A percentile compares a stretch with the other conserved stretches of the same genome.
These are phyloP conservation scores for Atrina japonica DNA, from an alignment of 2,888 invertebrate species.

Conservation along the genomic window DNA sequence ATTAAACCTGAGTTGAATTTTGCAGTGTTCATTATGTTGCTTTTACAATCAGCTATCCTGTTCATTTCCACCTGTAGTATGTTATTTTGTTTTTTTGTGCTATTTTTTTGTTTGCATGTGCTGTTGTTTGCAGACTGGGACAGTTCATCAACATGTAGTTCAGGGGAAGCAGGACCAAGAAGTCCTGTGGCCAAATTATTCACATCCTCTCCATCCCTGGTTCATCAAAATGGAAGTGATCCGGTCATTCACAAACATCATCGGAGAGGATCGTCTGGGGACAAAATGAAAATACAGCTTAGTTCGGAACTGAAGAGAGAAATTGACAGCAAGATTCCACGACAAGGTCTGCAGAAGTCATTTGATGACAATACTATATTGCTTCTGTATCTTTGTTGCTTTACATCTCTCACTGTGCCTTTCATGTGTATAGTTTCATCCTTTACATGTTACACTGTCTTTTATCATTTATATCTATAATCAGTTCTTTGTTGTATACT, in stretches of 20 bases:
- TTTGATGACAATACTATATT: too few relatives aligned
- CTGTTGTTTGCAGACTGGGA: slow-evolving; percentile 60
- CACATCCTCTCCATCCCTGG: slow-evolving; percentile 66
- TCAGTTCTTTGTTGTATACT: too few relatives aligned
- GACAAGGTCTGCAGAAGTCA: slow-evolving; percentile 38
- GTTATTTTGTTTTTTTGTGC: slow-evolving; percentile 44
- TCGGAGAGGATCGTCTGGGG: slow-evolving; percentile 75
- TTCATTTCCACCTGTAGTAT: slow-evolving; percentile 25
- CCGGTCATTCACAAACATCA: slow-evolving; percentile 60
- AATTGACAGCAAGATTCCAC: slow-evolving; percentile 53
- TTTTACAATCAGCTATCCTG: slow-evolving; percentile 9
- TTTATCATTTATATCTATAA: too few relatives aligned
- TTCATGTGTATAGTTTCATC: too few relatives aligned
- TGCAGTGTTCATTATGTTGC: too few relatives aligned
- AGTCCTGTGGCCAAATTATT: slow-evolving; percentile 48
- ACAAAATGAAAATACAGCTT: slow-evolving; percentile 73
- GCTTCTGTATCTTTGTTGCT: too few relatives aligned
- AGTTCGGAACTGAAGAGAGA: slow-evolving; percentile 74
- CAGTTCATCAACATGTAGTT: slow-evolving; percentile 52
- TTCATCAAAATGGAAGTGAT: slow-evolving; percentile 52
- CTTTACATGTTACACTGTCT: too few relatives aligned
- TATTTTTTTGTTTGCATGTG: slow-evolving; percentile 18
- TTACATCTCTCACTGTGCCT: too few relatives aligned
- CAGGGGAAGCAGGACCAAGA: slow-evolving; percentile 38
- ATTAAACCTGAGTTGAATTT: too few relatives aligned